Evolutionary conservation across 2,888 invertebrate species (phyloP).

Genomic region (Sinodicranocentrus sp.): DNA sequence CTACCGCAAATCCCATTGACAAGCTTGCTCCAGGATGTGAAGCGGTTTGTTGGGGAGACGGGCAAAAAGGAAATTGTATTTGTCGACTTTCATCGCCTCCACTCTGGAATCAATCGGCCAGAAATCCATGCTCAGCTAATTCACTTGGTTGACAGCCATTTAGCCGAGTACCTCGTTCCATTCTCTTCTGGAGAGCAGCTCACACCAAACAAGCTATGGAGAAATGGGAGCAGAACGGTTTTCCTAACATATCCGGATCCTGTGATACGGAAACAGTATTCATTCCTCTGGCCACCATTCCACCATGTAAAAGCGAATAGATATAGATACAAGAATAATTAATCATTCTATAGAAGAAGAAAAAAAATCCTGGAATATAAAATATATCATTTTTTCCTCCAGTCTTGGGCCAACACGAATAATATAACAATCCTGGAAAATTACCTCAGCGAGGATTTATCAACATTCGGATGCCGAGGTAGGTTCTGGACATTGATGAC

Average conservation of each 20-base stretch:
- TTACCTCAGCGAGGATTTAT: conserved; percentile 79
- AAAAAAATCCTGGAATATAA: conserved; percentile 7
- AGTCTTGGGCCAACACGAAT: conserved; percentile 84
- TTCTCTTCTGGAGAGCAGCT: not conserved
- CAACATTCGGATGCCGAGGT: conserved; percentile 29
- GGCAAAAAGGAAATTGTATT: conserved; percentile 84
- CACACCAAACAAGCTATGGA: conserved; percentile 69
- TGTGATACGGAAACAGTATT: conserved; percentile 48
- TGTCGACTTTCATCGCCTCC: conserved; percentile 87
- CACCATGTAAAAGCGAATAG: conserved; percentile 60
- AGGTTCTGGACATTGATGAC: conserved; percentile 80
- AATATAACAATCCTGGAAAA: conserved; percentile 80
- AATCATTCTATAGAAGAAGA: conserved; percentile 25
- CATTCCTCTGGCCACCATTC: conserved; percentile 71
- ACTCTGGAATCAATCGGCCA: conserved; percentile 80
- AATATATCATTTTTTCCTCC: not conserved
- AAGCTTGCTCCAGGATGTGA: conserved; percentile 80
- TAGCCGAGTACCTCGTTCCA: conserved; percentile 78
- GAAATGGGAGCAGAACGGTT: conserved; percentile 60
- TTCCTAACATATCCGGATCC: conserved; percentile 70
- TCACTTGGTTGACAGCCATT: conserved; percentile 78
- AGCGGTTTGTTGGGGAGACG: conserved; percentile 81
- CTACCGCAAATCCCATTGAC: conserved; percentile 78
- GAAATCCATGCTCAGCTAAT: conserved; percentile 78
- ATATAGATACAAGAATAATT: not conserved